Base-by-base conservation (phyloP, 2,113 vertebrate species). In the Electrona antarctica region DNA sequence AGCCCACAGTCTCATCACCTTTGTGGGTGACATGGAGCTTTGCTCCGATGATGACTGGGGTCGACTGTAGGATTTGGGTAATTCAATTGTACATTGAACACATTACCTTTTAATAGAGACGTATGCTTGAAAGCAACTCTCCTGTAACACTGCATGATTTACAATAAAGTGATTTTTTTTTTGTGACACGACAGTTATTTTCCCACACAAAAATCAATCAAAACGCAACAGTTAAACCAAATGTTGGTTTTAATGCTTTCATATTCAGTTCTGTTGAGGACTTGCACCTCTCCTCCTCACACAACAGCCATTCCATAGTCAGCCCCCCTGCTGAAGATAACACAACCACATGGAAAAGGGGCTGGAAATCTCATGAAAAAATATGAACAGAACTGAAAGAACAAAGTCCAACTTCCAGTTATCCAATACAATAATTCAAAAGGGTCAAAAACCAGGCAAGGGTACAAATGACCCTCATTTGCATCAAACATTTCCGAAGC, bases 311-410 rank as follows among this genome's bases (percentile, higher is more conserved):
- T 64, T 83, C 83, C 2, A 78, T 51, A 64, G 74, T 81, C 74
- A 67, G 55, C 63, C 66, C 77, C 70, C 76, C 75, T 71, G 60
- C 10, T 65, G 77, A 77, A 77, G 64, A 84, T 81, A 80, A 79
- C 55, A 80, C 63, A 83, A 88, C 33, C 33, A 77, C 69, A 67
- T 81, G 72, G 72, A 74, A 51, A 84, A 69, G 80, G 72, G 72
- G 1, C 33, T 41, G 68, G 59, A 67, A 47, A 69, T 83, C 66
- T 85, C 63, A 73, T 88, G 85, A 74, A 88, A 88, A 90, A 88
- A 90, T 84, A 87, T 88, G 77, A 76, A 85, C 80, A 87, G 79
- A 79, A 74, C 83, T 80, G 74, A 90, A 87, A 88, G 83, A 78
- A 76, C 33, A 47, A 82, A 84, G 63, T 79, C 73, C 33, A 67